Evolutionary conservation across 2,888 invertebrate genomes (phyloP).

Genomic region (Andrena flavipes): DNA sequence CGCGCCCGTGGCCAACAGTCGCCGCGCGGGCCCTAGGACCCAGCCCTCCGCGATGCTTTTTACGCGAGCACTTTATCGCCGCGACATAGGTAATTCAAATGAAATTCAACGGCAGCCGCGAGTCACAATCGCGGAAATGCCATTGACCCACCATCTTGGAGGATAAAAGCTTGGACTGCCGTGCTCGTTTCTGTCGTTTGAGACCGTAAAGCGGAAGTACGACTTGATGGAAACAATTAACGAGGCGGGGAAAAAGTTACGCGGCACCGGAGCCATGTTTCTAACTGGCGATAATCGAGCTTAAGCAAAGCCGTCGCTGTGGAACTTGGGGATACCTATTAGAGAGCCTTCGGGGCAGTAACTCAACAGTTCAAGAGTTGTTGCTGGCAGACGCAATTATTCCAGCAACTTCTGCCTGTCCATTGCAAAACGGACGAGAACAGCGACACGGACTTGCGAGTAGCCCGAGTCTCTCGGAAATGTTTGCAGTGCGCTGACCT

Average conservation of each 20-base stretch:
- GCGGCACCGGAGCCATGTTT: neutral
- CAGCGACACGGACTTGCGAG: neutral
- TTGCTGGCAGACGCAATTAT: constrained; percentile 16
- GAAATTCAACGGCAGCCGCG: too few relatives aligned
- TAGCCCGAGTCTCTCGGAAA: neutral
- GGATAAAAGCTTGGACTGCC: neutral
- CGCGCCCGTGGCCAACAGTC: neutral
- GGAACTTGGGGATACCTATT: constrained; percentile 22
- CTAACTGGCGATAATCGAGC: constrained; percentile 15
- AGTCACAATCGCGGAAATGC: too few relatives aligned
- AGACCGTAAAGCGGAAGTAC: neutral
- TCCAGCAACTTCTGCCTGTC: neutral
- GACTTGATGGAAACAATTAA: constrained; percentile 5
- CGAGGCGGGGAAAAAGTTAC: constrained; percentile 8
- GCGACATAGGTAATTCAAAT: too few relatives aligned
- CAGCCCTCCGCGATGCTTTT: too few relatives aligned
- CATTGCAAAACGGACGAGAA: neutral
- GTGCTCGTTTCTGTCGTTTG: neutral
- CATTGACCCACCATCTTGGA: too few relatives aligned
- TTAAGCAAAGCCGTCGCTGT: constrained; percentile 15
- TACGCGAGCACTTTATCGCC: too few relatives aligned
- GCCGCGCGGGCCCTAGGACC: neutral
- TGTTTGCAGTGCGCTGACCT: neutral
- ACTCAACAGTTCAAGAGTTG: constrained; percentile 25
- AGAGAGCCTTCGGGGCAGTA: constrained; percentile 20